A percentile compares a stretch with the other conserved stretches of the same genome.
Evolutionary conservation across 1,140 invertebrate species (phyloP).

Genomic region (Sogatella furcifera): DNA sequence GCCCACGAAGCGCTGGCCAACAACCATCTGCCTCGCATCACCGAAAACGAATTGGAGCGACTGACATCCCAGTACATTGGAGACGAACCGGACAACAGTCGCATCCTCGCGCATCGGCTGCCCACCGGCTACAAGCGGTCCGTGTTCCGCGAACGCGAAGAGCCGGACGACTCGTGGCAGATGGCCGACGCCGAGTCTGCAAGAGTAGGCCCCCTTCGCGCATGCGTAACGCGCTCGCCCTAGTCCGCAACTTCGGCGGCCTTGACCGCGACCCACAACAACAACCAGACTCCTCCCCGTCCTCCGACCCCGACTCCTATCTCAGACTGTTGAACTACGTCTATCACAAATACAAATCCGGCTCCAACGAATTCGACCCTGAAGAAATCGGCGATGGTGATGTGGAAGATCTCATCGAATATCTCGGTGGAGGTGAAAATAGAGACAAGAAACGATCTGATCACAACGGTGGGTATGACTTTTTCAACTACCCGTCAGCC

Average conservation of each 20-base stretch:
- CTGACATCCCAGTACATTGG: conserved; percentile 14
- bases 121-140: neutral
- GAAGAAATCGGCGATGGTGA: conserved; percentile 11
- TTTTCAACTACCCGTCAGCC: conserved; percentile 15
- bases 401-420: conserved; percentile 9
- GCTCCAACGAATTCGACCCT: conserved; percentile 6
- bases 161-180: neutral
- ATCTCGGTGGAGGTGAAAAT: conserved; percentile 6
- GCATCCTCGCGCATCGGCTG: conserved; percentile 10
- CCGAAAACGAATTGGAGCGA: conserved; percentile 11
- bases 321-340: conserved; percentile 18
- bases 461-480: conserved; percentile 15
- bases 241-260: conserved; percentile 17
- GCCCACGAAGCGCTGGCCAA: neutral
- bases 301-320: conserved; percentile 18
- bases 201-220: too few relatives aligned
- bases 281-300: neutral
- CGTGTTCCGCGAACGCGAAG: conserved; percentile 23
- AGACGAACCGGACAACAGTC: conserved; percentile 1
- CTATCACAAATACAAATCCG: conserved; percentile 20
- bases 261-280: conserved; percentile 13
- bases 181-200: too few relatives aligned
- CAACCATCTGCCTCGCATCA: neutral
- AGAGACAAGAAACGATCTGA: conserved; percentile 14
- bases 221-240: conserved; percentile 11